These are phyloP conservation scores for Aythya baeri DNA, from an alignment of 2,113 vertebrate species.

Conservation along the genomic window DNA sequence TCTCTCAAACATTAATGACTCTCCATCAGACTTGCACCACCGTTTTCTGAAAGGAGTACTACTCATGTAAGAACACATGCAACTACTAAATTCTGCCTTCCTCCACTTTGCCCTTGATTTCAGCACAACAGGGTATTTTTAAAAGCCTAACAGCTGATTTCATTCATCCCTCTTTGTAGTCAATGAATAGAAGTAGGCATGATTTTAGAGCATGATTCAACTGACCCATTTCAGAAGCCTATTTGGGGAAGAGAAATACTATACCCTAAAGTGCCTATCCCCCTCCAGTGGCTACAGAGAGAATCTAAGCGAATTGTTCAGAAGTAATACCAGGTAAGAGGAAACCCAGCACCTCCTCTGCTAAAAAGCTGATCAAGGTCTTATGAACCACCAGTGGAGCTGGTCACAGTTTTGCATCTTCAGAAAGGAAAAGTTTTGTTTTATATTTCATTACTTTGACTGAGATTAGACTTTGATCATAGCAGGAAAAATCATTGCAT, in stretches of 20 bases:
- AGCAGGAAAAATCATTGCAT: background rate
- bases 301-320: background rate
- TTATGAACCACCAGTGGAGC: background rate
- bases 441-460: background rate
- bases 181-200: background rate
- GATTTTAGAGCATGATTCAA: background rate
- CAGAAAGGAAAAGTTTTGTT: background rate
- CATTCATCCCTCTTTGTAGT: background rate
- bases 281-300: background rate
- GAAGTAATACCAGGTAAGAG: background rate
- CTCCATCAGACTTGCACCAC: background rate
- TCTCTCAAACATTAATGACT: background rate
- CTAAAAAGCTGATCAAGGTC: background rate
- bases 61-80: background rate
- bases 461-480: background rate
- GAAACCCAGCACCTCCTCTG: background rate
- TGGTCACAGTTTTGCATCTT: background rate
- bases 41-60: background rate
- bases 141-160: background rate
- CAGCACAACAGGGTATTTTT: background rate
- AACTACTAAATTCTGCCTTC: background rate
- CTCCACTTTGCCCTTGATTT: background rate
- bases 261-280: background rate
- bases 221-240: background rate
- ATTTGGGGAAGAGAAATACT: background rate